Evolutionary conservation across 2,888 invertebrate genomes (phyloP), one percentile per base, ranked within the genome.

Genomic region (Ormyrus thymus): DNA sequence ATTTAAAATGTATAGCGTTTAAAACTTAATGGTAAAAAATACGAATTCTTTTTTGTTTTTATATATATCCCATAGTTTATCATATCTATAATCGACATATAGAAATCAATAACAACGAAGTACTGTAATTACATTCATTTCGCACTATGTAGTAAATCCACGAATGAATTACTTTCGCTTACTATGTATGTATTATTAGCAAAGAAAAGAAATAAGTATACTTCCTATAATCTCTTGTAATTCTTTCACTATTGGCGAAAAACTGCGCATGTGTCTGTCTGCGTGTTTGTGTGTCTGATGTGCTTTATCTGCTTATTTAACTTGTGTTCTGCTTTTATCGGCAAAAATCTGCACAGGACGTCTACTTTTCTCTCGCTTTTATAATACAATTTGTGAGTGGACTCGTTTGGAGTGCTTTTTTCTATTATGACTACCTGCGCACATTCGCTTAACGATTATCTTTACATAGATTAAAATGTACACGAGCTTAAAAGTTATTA

Each of bases 21-120:
- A 80, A 86, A 87, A 88, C 87, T 88, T 87, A 88, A 86, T 86
- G 84, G 84, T 87, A 87, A 85, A 81, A 86, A 84, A 86, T 85
- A 86, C 83, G 84, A 81, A 83, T 79, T 82, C 72, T 82, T 80
- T 80, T 81, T 78, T 71, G 70, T 56, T 80, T 13, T 74, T 73
- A 72, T 79, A 71, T 62, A 70, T 74, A 74, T 76, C 76, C 76
- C 80, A 76, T 73, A 80, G 64, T 76, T 76, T 68, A 65, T 76
- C 56, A 55, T 78, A 78, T 76, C 29, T 80, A 77, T 73, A 64
- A 74, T 77, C 74, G 80, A 77, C 74, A 61, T 62, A 69, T 77
- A 80, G 55, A 80, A 80, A 77, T 77, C 70, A 80, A 74, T 80
- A 77, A 80, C 65, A 80, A 77, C 73, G 51, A 69, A 80, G 58